Percentiles rank a stretch among this genome's conserved stretches.
Conservation (phyloP, 1,140 invertebrate genomes). For the Drosophila persimilis region DNA sequence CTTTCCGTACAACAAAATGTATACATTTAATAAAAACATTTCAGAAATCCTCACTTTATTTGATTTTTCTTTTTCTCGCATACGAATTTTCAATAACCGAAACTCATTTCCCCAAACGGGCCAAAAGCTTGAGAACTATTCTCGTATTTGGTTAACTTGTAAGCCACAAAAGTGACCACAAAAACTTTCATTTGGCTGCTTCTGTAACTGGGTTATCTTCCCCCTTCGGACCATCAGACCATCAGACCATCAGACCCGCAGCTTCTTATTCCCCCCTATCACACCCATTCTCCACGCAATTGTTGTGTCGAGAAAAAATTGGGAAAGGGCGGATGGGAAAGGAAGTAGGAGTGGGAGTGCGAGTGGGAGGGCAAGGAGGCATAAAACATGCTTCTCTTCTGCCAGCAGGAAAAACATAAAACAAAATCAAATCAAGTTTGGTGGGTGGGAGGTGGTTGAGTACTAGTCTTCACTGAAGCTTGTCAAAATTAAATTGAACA, state of each 20-base stretch:
- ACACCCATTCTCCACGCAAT: conserved; percentile 37
- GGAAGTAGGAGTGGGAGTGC: conserved; percentile 6
- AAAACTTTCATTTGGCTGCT: conserved; percentile 48
- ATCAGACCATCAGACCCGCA: conserved; percentile 15
- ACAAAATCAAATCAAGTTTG: conserved; percentile 77
- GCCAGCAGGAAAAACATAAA: conserved; percentile 75
- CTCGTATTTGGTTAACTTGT: conserved; percentile 28
- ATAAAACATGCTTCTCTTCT: conserved; percentile 34
- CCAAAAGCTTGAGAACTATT: conserved; percentile 35
- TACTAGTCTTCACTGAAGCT: conserved; percentile 71
- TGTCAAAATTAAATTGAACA: conserved; percentile 83
- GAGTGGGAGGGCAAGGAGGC: conserved; percentile 7
- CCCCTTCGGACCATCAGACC: conserved; percentile 20
- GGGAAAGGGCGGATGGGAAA: conserved; percentile 29
- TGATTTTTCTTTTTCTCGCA: no score
- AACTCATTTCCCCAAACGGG: conserved; percentile 3
- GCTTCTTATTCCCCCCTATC: not conserved
- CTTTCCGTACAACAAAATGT: no score
- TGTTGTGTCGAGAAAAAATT: conserved; percentile 50
- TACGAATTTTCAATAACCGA: conserved; percentile 1
- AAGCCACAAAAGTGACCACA: conserved; percentile 69
- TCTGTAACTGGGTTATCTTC: conserved; percentile 10
- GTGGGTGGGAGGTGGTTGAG: conserved; percentile 19
- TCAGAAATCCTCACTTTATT: not conserved
- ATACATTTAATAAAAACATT: not conserved